A percentile compares a stretch with the other conserved stretches of the same genome.
These are phyloP conservation scores for Galeopsomyia nigrocyanea DNA, from an alignment of 2,888 invertebrate genomes.

Conservation along the genomic window DNA sequence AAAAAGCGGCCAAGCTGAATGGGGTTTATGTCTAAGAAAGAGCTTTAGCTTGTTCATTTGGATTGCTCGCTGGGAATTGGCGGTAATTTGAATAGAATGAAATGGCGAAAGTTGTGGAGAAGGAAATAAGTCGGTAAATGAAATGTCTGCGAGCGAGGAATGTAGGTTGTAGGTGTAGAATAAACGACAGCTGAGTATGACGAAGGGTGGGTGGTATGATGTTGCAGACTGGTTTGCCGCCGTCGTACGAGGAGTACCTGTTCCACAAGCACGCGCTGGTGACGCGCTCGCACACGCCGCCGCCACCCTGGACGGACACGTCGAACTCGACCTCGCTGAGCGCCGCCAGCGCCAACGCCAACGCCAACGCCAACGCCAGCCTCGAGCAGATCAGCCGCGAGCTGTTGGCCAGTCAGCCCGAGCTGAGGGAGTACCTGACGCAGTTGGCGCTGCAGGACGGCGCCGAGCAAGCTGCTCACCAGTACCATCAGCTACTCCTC, in stretches of 20 bases:
- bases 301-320: constrained; percentile 66
- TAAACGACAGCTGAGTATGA: no score
- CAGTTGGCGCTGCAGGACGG: constrained; percentile 55
- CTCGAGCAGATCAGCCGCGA: constrained; percentile 59
- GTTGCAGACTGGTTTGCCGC: constrained; percentile 64
- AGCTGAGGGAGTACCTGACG: constrained; percentile 61
- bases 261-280: constrained; percentile 62
- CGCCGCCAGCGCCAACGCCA: constrained; percentile 16
- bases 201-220: no score
- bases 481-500: constrained; percentile 54
- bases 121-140: no score
- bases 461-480: constrained; percentile 52
- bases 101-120: no score
- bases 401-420: constrained; percentile 59
- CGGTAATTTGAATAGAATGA: no score
- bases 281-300: constrained; percentile 66
- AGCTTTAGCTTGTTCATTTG: no score
- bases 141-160: no score
- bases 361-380: constrained; percentile 14
- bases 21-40: no score
- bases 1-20: no score
- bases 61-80: no score
- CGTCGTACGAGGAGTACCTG: constrained; percentile 67
- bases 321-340: constrained; percentile 32
- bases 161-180: no score